Evolutionary conservation across 64 coral and sea anemone species (phyloP), one percentile per base, ranked within the genome.

Genomic region (Catalaphyllia jardinei): DNA sequence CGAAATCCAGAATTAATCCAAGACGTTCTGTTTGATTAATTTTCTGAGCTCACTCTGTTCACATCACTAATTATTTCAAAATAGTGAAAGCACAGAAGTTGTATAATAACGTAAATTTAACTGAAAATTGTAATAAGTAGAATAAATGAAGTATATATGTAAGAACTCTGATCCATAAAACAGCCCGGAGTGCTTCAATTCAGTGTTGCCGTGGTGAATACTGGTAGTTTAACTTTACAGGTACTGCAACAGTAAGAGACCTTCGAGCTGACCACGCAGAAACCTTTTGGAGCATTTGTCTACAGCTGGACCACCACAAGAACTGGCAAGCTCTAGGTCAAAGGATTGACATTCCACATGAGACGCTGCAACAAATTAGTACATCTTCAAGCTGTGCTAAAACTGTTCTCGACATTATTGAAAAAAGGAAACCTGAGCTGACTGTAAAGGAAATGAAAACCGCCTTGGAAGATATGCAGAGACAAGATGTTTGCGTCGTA

Each of bases 201-300:
- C 42, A 46, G 42, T 46, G 3, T 29, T 2, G 8, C 16, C 11
- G 25, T 29, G n/a, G n/a, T 10, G 19, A 62, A 4, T 46, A 46
- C 42, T 57, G 15, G 6, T 20, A 31, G 31, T 74, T 79, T 76
- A 67, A 46, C 38, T 67, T 1, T 60, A 46, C 10, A 71, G 61
- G 30, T 19, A 51, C 69, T 28, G 29, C 60, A 4, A 13, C 64
- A 57, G 33, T 89, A 5, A 55, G 28, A 18, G 55, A 79, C 63
- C 30, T 79, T 31, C 19, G 16, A 3, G 75, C 18, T 19, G 15
- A 17, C 19, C 75, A 89, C 27, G 33, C 27, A 14, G 60, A 78
- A 17, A 59, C 52, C 12, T 89, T 79, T 60, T 76, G 79, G 17
- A n/a, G 17, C 29, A 71, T 89, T 89, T 89, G 88, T 69, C 15